Conservation (phyloP, 2,113 vertebrate genomes). For the Neodontobutis hainanensis region DNA sequence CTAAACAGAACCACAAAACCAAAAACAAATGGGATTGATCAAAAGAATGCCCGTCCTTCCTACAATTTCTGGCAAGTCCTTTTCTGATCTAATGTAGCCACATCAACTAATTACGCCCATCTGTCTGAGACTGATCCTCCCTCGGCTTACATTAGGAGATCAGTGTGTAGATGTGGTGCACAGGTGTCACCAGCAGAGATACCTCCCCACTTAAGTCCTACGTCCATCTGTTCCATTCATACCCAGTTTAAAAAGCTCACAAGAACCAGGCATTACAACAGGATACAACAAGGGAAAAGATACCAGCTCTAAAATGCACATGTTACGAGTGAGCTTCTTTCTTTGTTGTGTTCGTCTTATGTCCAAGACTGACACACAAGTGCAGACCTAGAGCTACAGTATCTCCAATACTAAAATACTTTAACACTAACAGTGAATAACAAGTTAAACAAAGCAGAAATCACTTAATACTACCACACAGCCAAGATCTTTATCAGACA, state of each 20-base stretch:
- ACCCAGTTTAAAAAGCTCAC: conserved; percentile 24
- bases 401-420: not conserved
- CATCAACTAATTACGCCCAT: conserved; percentile 41
- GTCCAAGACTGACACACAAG: no score
- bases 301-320: no score
- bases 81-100: conserved; percentile 3
- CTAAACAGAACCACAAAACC: not conserved
- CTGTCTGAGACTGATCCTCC: conserved; percentile 38
- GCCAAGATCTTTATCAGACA: conserved; percentile 1
- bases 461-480: not conserved
- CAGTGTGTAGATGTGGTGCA: conserved; percentile 22
- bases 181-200: conserved; percentile 56
- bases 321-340: no score
- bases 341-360: no score
- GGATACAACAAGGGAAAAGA: not conserved
- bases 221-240: conserved; percentile 66
- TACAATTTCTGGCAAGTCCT: conserved; percentile 7
- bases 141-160: conserved; percentile 36
- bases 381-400: no score
- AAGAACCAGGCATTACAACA: conserved; percentile 22
- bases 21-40: not conserved
- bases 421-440: not conserved
- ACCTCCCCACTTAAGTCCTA: conserved; percentile 34
- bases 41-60: not conserved
- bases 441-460: not conserved